These are phyloP conservation scores for Drosophila differens DNA, from an alignment of 2,888 invertebrate species.

Conservation along the genomic window DNA sequence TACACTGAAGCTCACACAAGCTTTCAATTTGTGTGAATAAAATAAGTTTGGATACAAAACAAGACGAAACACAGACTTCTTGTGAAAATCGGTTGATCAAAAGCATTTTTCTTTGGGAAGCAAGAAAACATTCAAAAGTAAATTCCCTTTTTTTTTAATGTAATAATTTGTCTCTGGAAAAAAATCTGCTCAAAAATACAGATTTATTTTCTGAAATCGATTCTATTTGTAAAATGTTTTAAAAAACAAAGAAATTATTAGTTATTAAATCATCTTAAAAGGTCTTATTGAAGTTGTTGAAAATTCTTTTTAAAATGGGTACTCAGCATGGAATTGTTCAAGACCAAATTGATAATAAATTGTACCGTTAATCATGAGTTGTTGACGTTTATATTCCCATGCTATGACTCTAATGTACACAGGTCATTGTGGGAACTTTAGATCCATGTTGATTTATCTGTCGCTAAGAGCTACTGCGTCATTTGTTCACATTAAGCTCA, in stretches of 20 bases:
- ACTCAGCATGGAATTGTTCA: neutral
- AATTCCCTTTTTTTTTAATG: too few relatives aligned
- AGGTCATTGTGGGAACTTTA: conserved; percentile 13
- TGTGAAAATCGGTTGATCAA: neutral
- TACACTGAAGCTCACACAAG: neutral
- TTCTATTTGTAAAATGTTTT: too few relatives aligned
- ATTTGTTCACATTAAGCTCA: conserved; percentile 64
- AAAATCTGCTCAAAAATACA: neutral
- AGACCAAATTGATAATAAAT: neutral
- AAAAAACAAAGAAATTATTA: neutral
- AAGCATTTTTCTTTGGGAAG: neutral
- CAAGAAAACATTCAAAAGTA: too few relatives aligned
- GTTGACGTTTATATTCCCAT: neutral
- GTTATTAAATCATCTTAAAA: neutral
- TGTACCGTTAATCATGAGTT: neutral
- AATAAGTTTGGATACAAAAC: neutral
- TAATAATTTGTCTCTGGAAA: neutral
- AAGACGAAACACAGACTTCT: neutral
- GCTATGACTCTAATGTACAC: neutral
- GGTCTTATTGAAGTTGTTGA: neutral
- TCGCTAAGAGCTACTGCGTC: conserved; percentile 37
- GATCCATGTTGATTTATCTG: conserved; percentile 51
- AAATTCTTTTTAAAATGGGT: neutral
- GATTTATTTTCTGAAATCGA: neutral
- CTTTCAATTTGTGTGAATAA: neutral